Base-by-base conservation (phyloP, 2,113 vertebrate species). In the Gopherus flavomarginatus region DNA sequence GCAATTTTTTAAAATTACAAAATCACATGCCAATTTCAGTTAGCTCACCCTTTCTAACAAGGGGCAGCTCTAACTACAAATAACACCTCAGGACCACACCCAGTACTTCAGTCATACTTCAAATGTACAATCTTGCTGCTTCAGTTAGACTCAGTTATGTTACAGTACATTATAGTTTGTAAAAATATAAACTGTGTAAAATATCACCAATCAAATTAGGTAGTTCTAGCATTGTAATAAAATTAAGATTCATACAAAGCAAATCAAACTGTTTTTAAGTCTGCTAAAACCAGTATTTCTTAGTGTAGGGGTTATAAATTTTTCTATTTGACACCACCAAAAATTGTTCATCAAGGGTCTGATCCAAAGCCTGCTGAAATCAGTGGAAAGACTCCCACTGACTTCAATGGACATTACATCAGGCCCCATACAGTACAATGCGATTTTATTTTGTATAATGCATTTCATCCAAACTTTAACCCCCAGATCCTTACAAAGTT, bases 351-450 rank as follows among this genome's bases (percentile, higher is more conserved):
- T 83, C 4, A 57, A 21, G 2, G 38, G 3, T 24, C 21, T 87
- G 1, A 81, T 82, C 19, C 3, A 54, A 86, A 85, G 1, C 27
- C 24, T 35, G 8, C 13, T 69, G n/a, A 54, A 49, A 89, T 80
- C 13, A 52, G 38, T 21, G 44, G 5, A 5, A 50, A n/a, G 3
- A 1, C 59, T 77, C 77, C 11, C 31, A 5, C 65, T 0, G 1
- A 49, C 6, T 14, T 83, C 77, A 65, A 16, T 47, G 42, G 62
- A n/a, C 8, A 19, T 35, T n/a, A 21, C 17, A n/a, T 13, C 22
- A 35, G 69, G 49, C 2, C 11, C 5, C 11, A 44, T 77, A 24
- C 24, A 42, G 29, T 16, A 62, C 3, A 80, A 22, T 75, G 3
- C 16, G 89, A 0, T 13, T 4, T 78, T 81, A 1, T 38, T 38